These are phyloP conservation scores for Syngnathus rostellatus DNA, from an alignment of 2,797 vertebrate species.

Conservation along the genomic window DNA sequence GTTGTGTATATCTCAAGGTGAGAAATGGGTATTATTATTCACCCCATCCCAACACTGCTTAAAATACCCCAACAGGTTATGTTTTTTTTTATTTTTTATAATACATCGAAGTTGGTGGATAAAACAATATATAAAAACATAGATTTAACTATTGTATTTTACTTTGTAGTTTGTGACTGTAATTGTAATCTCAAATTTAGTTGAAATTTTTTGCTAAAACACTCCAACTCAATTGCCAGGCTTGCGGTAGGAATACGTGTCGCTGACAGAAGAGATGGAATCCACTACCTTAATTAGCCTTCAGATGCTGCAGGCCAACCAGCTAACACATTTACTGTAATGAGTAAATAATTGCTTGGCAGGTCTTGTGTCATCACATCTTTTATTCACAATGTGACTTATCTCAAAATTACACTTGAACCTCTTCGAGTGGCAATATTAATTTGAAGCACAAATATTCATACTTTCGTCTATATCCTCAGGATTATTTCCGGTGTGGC, in stretches of 20 bases:
- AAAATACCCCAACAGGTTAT: neutral
- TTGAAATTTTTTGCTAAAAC: neutral
- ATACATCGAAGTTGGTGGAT: no score
- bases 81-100: neutral
- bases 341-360: slow-evolving; percentile 68
- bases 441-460: slow-evolving; percentile 55
- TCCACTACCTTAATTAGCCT: slow-evolving; percentile 64
- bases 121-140: neutral
- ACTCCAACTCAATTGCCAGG: slow-evolving; percentile 29
- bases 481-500: slow-evolving; percentile 17
- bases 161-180: no score
- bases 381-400: slow-evolving; percentile 62
- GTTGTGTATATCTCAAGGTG: neutral
- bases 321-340: slow-evolving; percentile 63
- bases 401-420: slow-evolving; percentile 66
- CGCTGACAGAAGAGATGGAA: slow-evolving; percentile 44
- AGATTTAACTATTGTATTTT: no score
- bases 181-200: no score
- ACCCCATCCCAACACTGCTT: neutral
- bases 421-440: slow-evolving; percentile 54
- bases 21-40: neutral
- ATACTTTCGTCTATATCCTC: slow-evolving; percentile 49
- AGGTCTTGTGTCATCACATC: slow-evolving; percentile 63
- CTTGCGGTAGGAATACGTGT: slow-evolving; percentile 42
- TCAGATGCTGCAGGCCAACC: slow-evolving; percentile 61